Evolutionary conservation across 2,113 vertebrate species (phyloP).

Genomic region (Mixornis gularis): DNA sequence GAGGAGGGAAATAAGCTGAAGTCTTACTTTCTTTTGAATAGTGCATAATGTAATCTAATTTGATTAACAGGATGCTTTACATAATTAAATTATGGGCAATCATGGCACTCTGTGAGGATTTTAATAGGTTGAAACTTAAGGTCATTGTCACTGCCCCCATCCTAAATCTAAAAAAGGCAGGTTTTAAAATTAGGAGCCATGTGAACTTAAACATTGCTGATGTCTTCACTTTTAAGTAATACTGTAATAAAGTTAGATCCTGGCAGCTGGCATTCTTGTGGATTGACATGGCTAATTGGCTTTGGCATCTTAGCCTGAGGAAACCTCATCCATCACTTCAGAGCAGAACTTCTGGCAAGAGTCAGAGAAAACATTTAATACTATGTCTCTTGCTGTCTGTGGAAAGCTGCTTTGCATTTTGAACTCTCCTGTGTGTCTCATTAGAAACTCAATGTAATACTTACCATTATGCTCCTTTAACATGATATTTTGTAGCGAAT

Average conservation of each 20-base stretch:
- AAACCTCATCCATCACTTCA: slow-evolving; percentile 68
- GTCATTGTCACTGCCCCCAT: slow-evolving; percentile 22
- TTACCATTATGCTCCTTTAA: background rate
- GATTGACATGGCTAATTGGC: slow-evolving; percentile 72
- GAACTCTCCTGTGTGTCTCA: background rate
- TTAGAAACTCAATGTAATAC: background rate
- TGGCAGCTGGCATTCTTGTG: slow-evolving; percentile 63
- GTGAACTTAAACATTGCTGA: slow-evolving; percentile 56
- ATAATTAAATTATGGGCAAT: slow-evolving; percentile 56
- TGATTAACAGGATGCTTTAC: slow-evolving; percentile 48
- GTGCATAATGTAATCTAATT: slow-evolving; percentile 38
- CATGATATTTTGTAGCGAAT: background rate
- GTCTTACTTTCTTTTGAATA: slow-evolving; percentile 36
- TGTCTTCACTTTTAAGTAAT: slow-evolving; percentile 64
- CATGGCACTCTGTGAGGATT: slow-evolving; percentile 1
- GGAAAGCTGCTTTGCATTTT: slow-evolving; percentile 17
- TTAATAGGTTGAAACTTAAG: slow-evolving; percentile 46
- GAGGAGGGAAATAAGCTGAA: background rate
- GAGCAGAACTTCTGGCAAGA: slow-evolving; percentile 40
- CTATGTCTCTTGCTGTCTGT: slow-evolving; percentile 54
- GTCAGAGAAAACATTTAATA: slow-evolving; percentile 55
- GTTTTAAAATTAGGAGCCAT: slow-evolving; percentile 58
- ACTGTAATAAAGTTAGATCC: slow-evolving; percentile 54
- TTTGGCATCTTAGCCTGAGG: slow-evolving; percentile 67
- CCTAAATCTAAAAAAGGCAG: slow-evolving; percentile 37